phyloP scores from a whole-genome alignment of 2,888 invertebrate species.

The Heliconius ismenius region DNA sequence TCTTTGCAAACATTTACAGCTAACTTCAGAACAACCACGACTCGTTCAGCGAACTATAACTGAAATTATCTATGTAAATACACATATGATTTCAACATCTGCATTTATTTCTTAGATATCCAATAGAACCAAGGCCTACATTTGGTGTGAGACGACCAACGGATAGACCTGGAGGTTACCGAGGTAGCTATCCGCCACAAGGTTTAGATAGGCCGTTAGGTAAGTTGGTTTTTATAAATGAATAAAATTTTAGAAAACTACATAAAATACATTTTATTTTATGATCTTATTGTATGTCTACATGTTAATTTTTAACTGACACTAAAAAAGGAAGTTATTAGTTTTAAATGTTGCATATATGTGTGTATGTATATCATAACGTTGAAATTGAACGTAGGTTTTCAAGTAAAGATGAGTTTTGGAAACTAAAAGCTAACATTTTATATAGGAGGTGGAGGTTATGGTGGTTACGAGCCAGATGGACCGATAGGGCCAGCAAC shows the following conservation, averaged over 20 bases:
- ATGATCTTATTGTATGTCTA: not conserved
- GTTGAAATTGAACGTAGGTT: too few species aligned
- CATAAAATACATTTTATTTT: not conserved
- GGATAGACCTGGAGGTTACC: constrained; percentile 77
- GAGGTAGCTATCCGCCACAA: constrained; percentile 74
- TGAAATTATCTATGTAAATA: not conserved
- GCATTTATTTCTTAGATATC: constrained; percentile 55
- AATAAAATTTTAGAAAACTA: not conserved
- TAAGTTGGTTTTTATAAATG: constrained; percentile 43
- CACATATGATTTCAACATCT: not conserved
- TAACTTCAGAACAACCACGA: not conserved
- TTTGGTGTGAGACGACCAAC: constrained; percentile 66
- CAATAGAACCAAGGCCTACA: constrained; percentile 71
- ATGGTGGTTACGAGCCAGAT: constrained; percentile 71
- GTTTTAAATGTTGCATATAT: too few species aligned
- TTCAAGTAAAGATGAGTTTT: too few species aligned
- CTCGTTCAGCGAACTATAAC: not conserved
- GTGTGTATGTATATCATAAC: too few species aligned
- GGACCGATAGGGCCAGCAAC: constrained; percentile 64
- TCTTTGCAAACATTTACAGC: not conserved
- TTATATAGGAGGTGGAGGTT: constrained; percentile 49
- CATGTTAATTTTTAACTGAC: not conserved
- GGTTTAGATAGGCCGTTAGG: constrained; percentile 71
- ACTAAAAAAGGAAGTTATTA: too few species aligned
- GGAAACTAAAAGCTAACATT: not conserved